Conservation (phyloP, 2,113 vertebrate genomes). For the Dinomys branickii region DNA sequence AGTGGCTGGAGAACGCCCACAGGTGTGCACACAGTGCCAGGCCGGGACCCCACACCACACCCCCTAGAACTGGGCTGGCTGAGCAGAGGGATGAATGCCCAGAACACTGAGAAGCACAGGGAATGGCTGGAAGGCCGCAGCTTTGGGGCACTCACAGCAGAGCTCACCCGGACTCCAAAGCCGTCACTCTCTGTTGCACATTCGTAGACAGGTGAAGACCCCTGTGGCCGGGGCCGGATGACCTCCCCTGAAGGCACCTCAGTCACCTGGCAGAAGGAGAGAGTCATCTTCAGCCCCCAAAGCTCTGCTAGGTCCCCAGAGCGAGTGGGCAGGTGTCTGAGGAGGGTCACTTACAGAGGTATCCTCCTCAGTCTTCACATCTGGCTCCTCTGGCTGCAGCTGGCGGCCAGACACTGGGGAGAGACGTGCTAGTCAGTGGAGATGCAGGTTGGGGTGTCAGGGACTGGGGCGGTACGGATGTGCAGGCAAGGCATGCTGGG, state of each 20-base stretch:
- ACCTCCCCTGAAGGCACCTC: slow-evolving; percentile 88
- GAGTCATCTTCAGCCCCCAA: fast-evolving
- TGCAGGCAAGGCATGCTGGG: fast-evolving
- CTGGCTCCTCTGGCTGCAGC: slow-evolving; percentile 80
- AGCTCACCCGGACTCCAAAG: slow-evolving; percentile 88
- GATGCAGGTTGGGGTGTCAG: fast-evolving
- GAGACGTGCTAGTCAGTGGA: neutral
- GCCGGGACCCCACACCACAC: neutral
- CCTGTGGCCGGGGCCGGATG: slow-evolving; percentile 95
- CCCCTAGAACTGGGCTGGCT: neutral
- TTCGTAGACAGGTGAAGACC: slow-evolving; percentile 97
- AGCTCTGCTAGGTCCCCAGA: neutral
- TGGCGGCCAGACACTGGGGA: slow-evolving; percentile 84
- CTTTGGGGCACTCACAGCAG: neutral
- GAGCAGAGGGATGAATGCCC: neutral
- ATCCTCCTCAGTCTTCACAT: slow-evolving; percentile 78
- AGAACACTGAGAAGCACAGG: no score
- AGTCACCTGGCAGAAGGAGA: slow-evolving; percentile 86
- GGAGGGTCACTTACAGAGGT: slow-evolving; percentile 81
- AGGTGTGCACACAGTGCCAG: neutral
- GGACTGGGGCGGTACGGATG: neutral
- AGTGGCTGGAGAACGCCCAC: neutral
- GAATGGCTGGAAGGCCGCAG: fast-evolving
- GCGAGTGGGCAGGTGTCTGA: fast-evolving
- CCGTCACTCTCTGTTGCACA: slow-evolving; percentile 87